Conservation (phyloP, 2,888 invertebrate genomes). For the Hirtodrosophila alboralis region DNA sequence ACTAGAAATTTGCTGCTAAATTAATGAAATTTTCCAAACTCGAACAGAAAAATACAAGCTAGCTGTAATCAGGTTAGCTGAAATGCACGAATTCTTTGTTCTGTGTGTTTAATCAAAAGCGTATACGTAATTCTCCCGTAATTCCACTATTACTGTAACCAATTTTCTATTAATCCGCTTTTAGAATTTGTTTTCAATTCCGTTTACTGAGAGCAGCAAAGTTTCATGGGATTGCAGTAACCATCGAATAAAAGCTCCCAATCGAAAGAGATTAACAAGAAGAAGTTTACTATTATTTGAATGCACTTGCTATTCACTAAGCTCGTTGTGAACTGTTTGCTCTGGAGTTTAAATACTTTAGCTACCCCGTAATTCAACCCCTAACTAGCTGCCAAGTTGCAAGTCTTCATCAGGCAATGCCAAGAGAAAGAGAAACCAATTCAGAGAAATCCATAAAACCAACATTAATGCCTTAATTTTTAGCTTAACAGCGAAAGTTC, state of each 20-base stretch:
- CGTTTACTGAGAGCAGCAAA: slow-evolving; percentile 11
- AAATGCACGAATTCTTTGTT: background rate
- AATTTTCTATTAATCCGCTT: background rate
- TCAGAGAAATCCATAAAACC: slow-evolving; percentile 67
- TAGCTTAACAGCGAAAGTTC: slow-evolving; percentile 65
- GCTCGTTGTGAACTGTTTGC: slow-evolving; percentile 49
- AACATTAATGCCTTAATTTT: slow-evolving; percentile 76
- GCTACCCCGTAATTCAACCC: slow-evolving; percentile 13
- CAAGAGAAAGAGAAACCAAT: slow-evolving; percentile 59
- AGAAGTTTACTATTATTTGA: slow-evolving; percentile 54
- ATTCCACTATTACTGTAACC: background rate
- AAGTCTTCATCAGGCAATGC: slow-evolving; percentile 13
- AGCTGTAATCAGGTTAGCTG: slow-evolving; percentile 3
- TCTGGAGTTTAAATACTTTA: slow-evolving; percentile 51
- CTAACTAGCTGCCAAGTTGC: slow-evolving; percentile 14
- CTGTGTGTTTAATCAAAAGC: background rate
- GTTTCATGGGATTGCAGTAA: slow-evolving; percentile 17
- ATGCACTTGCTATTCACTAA: slow-evolving; percentile 47
- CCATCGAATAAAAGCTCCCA: slow-evolving; percentile 17
- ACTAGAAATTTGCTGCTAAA: slow-evolving; percentile 5
- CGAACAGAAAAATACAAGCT: slow-evolving; percentile 1
- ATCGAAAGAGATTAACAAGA: slow-evolving; percentile 38
- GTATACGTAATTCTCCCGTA: background rate
- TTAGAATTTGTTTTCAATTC: slow-evolving; percentile 1
- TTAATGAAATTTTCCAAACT: slow-evolving; percentile 26